These are phyloP conservation scores for Eueremaeus valkanovi DNA, from an alignment of 2,888 invertebrate genomes.

Conservation along the genomic window DNA sequence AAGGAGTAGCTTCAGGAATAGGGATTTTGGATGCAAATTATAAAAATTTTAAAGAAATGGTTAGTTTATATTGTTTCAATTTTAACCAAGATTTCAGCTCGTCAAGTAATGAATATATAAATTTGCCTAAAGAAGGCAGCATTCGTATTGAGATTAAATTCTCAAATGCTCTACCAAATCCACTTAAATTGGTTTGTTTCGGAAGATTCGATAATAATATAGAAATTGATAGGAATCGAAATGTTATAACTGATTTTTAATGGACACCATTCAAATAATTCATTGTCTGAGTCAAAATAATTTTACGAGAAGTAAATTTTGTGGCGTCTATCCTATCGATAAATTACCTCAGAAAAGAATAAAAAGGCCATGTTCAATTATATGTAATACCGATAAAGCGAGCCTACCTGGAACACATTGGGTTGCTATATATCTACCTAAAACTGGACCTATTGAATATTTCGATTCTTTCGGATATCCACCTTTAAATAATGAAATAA, in stretches of 20 bases:
- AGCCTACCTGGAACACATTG: not conserved
- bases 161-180: too few relatives aligned
- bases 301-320: too few relatives aligned
- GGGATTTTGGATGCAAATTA: too few relatives aligned
- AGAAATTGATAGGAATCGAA: too few relatives aligned
- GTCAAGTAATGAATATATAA: not conserved
- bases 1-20: too few relatives aligned
- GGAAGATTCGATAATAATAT: not conserved
- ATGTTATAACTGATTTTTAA: not conserved
- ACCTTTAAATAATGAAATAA: too few relatives aligned
- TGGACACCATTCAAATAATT: not conserved
- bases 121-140: too few relatives aligned
- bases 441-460: not conserved
- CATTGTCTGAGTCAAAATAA: not conserved
- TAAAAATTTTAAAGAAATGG: too few relatives aligned
- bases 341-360: not conserved
- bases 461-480: too few relatives aligned
- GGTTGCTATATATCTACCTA: not conserved
- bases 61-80: not conserved
- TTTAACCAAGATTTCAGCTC: not conserved
- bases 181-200: not conserved
- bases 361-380: not conserved
- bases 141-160: not conserved
- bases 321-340: not conserved
- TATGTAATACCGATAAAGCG: not conserved